These are phyloP conservation scores for Heliocidaris tuberculata DNA, from an alignment of 35 echinoderm and acorn worm genomes.

Conservation along the genomic window DNA sequence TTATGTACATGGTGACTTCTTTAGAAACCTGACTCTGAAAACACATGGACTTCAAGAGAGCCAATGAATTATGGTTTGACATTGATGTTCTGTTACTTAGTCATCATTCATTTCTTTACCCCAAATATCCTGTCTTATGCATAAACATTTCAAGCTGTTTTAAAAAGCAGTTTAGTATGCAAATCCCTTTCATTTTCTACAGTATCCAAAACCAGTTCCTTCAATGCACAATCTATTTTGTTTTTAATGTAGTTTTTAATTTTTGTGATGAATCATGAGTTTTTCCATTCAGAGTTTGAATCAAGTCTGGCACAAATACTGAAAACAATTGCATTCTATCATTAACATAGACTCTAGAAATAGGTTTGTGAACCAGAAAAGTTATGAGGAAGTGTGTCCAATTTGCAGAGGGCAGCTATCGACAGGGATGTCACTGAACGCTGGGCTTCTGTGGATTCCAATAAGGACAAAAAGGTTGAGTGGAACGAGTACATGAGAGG, in stretches of 20 bases:
- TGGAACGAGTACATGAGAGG: slow-evolving; percentile 68
- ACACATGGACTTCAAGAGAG: neutral
- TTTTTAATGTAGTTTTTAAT: too few relatives aligned
- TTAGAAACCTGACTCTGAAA: too few relatives aligned
- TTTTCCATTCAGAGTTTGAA: too few relatives aligned
- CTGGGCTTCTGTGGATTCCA: slow-evolving; percentile 57
- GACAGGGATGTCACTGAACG: slow-evolving; percentile 44
- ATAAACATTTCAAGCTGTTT: too few relatives aligned
- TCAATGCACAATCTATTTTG: too few relatives aligned
- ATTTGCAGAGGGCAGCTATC: slow-evolving; percentile 64
- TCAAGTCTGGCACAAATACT: neutral
- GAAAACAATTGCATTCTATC: neutral
- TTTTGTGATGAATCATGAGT: too few relatives aligned
- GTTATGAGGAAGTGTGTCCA: neutral
- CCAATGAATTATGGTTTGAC: neutral
- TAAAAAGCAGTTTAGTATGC: too few relatives aligned
- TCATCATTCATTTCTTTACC: too few relatives aligned
- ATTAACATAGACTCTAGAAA: neutral
- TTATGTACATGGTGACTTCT: too few relatives aligned
- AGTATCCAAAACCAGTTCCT: too few relatives aligned
- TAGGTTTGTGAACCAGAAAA: neutral
- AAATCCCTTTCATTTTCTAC: too few relatives aligned
- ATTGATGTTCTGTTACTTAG: neutral
- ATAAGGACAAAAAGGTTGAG: slow-evolving; percentile 55
- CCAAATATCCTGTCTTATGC: neutral